Evolutionary conservation across 2,888 invertebrate species (phyloP).

Genomic region (Lepidonotus clava): DNA sequence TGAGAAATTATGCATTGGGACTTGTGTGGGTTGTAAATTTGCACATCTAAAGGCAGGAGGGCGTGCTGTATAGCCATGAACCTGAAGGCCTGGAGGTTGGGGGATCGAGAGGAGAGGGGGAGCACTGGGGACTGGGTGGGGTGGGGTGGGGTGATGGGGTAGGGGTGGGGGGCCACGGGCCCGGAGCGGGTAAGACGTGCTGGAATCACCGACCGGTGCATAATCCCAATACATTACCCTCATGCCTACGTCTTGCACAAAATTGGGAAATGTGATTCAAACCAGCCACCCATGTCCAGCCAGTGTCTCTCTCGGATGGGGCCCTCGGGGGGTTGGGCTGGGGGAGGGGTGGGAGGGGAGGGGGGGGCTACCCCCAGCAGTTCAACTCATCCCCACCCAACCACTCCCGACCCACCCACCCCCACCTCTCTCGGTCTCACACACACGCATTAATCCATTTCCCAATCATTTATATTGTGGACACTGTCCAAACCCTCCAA

Average conservation of each 20-base stretch:
- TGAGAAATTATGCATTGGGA: conserved; percentile 17
- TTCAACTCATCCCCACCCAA: background rate
- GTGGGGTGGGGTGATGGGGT: background rate
- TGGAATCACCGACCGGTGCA: background rate
- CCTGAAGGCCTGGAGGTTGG: background rate
- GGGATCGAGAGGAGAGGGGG: background rate
- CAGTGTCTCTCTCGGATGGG: too few relatives aligned
- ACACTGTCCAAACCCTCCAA: conserved; percentile 31
- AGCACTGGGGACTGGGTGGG: background rate
- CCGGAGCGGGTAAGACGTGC: background rate
- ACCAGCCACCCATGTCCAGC: conserved; percentile 8
- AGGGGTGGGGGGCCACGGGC: background rate
- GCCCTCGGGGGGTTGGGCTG: too few relatives aligned
- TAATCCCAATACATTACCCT: background rate
- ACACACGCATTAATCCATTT: conserved; percentile 34
- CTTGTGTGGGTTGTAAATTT: conserved; percentile 18
- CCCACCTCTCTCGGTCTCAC: background rate
- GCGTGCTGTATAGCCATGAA: conserved; percentile 6
- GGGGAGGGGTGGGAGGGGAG: too few relatives aligned
- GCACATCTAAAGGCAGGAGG: conserved; percentile 3
- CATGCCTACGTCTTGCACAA: background rate
- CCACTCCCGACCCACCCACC: background rate
- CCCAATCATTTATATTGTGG: conserved; percentile 47
- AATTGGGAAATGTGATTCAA: conserved; percentile 4
- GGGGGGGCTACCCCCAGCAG: background rate